Evolutionary conservation across 2,888 invertebrate species (phyloP), one percentile per base, ranked within the genome.

Genomic region (Laothoe populi): DNA sequence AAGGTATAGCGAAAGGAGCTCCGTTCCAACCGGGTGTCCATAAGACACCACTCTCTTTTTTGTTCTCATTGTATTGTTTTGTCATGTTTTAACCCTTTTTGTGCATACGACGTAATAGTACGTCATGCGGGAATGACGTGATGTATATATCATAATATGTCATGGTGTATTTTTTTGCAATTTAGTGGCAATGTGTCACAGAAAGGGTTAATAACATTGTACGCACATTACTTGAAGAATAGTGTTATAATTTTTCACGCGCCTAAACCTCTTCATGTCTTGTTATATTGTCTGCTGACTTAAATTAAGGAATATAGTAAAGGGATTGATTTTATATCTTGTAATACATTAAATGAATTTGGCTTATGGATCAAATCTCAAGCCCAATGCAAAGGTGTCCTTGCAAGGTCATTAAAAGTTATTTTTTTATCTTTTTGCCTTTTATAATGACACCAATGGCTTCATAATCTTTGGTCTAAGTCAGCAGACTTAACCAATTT

Each of bases 161-260:
- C 31, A 31, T 31, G 8, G 31, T 5, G 24, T 5, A 5, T 26
- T 49, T 8, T 16, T 16, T 4, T 5, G 26, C 11, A 23, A 10
- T 3, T 49, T 31, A 3, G n/a, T 16, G n/a, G 16, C n/a, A 31
- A 16, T 3, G n/a, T 13, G 26, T 26, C 11, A 53, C 53, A 53
- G 53, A 21, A 21, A 53, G 31, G 53, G 53, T 53, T 53, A 35
- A 53, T 53, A 19, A 11, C 31, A 35, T 53, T 35, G 53, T 35
- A 35, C 53, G 53, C 53, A 53, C 53, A 35, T 19, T 46, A 44
- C 19, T 35, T 11, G 35, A 11, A 35, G 31, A 53, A 19, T 53
- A 19, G 19, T 53, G 31, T 53, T 35, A 19, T 19, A 35, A 35
- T 53, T 8, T 53, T 35, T 31, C 0, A 35, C 16, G 16, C 10